phyloP scores from a whole-genome alignment of 2,113 vertebrate species.

The Apistogramma diplotaenia region DNA sequence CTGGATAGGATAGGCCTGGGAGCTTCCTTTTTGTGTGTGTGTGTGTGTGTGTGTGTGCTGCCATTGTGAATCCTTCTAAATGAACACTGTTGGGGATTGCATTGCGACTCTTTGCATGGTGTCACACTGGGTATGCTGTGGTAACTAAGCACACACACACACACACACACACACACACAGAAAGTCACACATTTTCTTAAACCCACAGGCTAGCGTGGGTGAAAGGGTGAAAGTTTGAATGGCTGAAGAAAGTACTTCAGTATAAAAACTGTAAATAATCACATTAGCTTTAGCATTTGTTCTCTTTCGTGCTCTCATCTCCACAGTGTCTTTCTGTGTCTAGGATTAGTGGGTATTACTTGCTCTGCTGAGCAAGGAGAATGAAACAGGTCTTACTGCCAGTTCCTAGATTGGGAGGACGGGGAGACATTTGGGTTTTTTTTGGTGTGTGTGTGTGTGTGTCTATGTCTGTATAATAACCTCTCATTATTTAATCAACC shows the following conservation, averaged over 20 bases:
- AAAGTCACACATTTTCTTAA: not conserved
- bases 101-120: constrained; percentile 45
- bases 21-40: constrained; percentile 49
- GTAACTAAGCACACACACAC: constrained; percentile 9
- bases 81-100: constrained; percentile 50
- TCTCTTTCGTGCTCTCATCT: not conserved
- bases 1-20: constrained; percentile 46
- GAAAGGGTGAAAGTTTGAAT: not conserved
- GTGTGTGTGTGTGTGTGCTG: constrained; percentile 6
- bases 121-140: constrained; percentile 9
- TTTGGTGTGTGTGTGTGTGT: not conserved
- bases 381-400: constrained; percentile 62
- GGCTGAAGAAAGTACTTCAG: constrained; percentile 1
- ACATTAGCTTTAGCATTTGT: constrained; percentile 5
- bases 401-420: constrained; percentile 51
- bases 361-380: constrained; percentile 64
- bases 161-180: not conserved
- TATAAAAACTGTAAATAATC: constrained; percentile 41
- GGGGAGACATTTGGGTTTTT: constrained; percentile 49
- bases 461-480: constrained; percentile 50
- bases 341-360: constrained; percentile 72
- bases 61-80: constrained; percentile 40
- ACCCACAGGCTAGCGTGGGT: not conserved
- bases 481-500: constrained; percentile 66
- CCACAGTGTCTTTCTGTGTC: constrained; percentile 19